Evolutionary conservation across 2,888 invertebrate genomes (phyloP), one percentile per base, ranked within the genome.

Genomic region (Prenolepis imparis): DNA sequence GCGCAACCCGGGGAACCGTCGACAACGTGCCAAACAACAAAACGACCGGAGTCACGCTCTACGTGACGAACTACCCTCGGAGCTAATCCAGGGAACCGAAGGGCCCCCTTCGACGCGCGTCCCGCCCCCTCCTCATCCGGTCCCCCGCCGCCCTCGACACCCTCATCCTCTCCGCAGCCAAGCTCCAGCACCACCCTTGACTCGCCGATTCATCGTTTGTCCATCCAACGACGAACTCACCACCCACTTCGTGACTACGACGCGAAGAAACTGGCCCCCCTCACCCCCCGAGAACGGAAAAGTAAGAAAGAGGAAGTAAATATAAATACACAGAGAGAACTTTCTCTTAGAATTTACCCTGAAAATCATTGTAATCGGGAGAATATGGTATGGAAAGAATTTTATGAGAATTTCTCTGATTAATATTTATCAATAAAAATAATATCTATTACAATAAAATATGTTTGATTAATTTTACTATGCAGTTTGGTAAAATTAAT

Each of bases 21-120:
- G 52, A 52, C 93, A 92, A 93, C 94, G 94, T 94, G 94, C 93
- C 94, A 93, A 94, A 94, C 94, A 93, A 93, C 92, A 92, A 93
- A 94, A 93, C 93, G 92, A 90, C 89, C 92, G 88, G 91, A 94
- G 94, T 94, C 94, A 94, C 94, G 94, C 93, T 93, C 92, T 94
- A 94, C 94, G 94, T 94, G 94, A 94, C 93, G 90, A 94, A 94
- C 94, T 93, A 94, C 93, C 93, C 93, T 92, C 89, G 91, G 81
- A 93, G 94, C 94, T 94, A 94, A 94, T 94, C 91, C 90, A 83
- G 88, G 77, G 91, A 89, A 88, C 81, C 86, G 90, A 52, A 72
- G 72, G 72, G 88, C 90, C 91, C 91, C 91, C 91, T 89, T 89
- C 89, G 87, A 28, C 73, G 73, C 73, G 73, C 85, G 87, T 81